phyloP scores from a whole-genome alignment of 2,888 invertebrate species.

The Apocheima hispidaria region DNA sequence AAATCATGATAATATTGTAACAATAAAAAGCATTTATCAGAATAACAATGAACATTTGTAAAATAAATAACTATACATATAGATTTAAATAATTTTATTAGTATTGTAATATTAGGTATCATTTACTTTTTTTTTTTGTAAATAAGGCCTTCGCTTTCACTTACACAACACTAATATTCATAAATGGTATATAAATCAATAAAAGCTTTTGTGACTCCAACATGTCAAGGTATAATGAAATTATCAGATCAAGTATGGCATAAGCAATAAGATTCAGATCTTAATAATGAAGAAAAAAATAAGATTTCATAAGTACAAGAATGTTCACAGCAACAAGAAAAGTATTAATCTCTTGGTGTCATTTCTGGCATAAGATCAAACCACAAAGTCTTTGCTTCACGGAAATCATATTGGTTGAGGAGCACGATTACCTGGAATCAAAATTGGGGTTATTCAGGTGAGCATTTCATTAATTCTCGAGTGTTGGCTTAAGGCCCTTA shows the following conservation, averaged over 20 bases:
- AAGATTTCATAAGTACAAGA: slow-evolving; percentile 58
- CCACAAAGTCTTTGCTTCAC: slow-evolving; percentile 90
- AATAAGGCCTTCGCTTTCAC: slow-evolving; percentile 38
- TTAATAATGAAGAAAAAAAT: slow-evolving; percentile 40
- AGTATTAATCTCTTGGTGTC: slow-evolving; percentile 67
- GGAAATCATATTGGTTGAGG: slow-evolving; percentile 88
- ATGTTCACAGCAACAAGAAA: slow-evolving; percentile 37
- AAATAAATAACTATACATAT: slow-evolving; percentile 34
- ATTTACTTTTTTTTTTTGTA: slow-evolving; percentile 23
- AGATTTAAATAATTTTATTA: slow-evolving; percentile 31
- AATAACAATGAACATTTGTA: slow-evolving; percentile 34
- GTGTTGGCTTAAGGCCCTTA: no score
- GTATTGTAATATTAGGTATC: slow-evolving; percentile 23
- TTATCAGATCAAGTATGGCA: slow-evolving; percentile 52
- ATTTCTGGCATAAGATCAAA: slow-evolving; percentile 89
- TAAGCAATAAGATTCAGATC: slow-evolving; percentile 44
- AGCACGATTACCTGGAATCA: slow-evolving; percentile 87
- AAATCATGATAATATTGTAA: slow-evolving; percentile 20
- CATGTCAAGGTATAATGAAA: slow-evolving; percentile 16
- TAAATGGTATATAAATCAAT: slow-evolving; percentile 24
- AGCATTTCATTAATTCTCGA: no score
- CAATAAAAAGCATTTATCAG: slow-evolving; percentile 17
- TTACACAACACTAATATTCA: slow-evolving; percentile 19
- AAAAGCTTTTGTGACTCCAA: slow-evolving; percentile 29
- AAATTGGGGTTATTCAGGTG: not conserved